Evolutionary conservation across 2,113 vertebrate genomes (phyloP).

Genomic region (Marmota monax): DNA sequence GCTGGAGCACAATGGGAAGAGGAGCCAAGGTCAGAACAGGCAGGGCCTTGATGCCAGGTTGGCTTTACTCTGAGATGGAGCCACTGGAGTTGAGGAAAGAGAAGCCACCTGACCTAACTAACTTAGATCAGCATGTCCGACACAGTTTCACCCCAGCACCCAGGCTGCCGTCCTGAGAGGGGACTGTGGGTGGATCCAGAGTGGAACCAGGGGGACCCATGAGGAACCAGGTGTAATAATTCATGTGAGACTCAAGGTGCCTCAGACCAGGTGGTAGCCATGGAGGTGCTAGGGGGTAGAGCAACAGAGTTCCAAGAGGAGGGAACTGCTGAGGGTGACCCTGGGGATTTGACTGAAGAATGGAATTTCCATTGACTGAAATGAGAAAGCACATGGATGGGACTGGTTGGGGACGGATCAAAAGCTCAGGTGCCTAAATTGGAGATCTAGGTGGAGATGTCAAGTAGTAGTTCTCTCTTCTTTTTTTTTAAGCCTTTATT

Average conservation of each 20-base stretch:
- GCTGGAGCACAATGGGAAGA: background rate
- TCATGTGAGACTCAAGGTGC: background rate
- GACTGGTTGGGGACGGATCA: background rate
- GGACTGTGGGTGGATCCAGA: background rate
- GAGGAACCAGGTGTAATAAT: background rate
- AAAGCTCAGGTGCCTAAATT: background rate
- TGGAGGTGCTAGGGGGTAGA: background rate
- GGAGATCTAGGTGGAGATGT: background rate
- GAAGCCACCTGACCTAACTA: too few species aligned
- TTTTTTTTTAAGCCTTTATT: too few species aligned
- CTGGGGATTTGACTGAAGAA: background rate
- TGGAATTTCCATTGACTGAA: background rate
- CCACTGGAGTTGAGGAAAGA: background rate
- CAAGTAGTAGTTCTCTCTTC: background rate
- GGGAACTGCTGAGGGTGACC: background rate
- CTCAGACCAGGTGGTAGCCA: background rate
- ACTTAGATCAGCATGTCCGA: too few species aligned
- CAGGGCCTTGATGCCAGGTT: background rate
- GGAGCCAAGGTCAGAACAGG: background rate
- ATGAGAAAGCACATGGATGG: background rate
- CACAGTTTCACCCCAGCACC: background rate
- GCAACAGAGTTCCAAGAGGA: background rate
- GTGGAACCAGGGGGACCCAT: background rate
- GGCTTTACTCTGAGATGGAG: background rate
- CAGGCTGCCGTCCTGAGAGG: background rate